These are phyloP conservation scores for Harmothoe impar DNA, from an alignment of 2,888 invertebrate genomes.

Conservation along the genomic window DNA sequence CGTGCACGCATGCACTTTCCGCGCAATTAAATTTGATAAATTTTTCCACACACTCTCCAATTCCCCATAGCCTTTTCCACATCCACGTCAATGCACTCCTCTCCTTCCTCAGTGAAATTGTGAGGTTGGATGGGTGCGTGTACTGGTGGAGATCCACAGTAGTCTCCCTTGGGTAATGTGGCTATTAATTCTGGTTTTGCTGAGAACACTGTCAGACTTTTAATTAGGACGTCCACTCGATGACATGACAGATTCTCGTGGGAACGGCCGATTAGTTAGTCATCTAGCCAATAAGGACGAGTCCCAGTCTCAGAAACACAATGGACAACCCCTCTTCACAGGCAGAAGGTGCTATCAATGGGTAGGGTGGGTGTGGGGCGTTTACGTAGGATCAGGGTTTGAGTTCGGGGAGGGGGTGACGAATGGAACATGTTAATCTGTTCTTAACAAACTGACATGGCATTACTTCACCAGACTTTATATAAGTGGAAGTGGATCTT, in stretches of 20 bases:
- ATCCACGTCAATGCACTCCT: neutral
- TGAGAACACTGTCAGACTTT: neutral
- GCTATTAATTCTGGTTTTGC: slow-evolving; percentile 5
- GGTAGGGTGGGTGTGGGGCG: too few relatives aligned
- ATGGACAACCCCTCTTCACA: too few relatives aligned
- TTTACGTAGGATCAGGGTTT: too few relatives aligned
- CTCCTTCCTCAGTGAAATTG: neutral
- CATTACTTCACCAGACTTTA: too few relatives aligned
- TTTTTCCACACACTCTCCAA: slow-evolving; percentile 7
- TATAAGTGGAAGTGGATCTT: too few relatives aligned
- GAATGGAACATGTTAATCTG: too few relatives aligned
- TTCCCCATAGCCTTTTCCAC: neutral
- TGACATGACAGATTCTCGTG: neutral
- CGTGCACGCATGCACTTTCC: slow-evolving; percentile 7
- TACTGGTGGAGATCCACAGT: neutral
- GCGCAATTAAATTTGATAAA: slow-evolving; percentile 8
- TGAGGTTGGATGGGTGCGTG: too few relatives aligned
- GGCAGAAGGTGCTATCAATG: too few relatives aligned
- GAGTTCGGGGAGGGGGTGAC: too few relatives aligned
- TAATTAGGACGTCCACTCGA: neutral
- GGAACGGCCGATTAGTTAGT: slow-evolving; percentile 17
- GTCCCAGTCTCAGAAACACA: neutral
- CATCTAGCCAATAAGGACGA: slow-evolving; percentile 4
- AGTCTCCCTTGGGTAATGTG: neutral
- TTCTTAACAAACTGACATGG: too few relatives aligned